Base-by-base conservation (phyloP, 2,113 vertebrate species). In the Pristiophorus japonicus region DNA sequence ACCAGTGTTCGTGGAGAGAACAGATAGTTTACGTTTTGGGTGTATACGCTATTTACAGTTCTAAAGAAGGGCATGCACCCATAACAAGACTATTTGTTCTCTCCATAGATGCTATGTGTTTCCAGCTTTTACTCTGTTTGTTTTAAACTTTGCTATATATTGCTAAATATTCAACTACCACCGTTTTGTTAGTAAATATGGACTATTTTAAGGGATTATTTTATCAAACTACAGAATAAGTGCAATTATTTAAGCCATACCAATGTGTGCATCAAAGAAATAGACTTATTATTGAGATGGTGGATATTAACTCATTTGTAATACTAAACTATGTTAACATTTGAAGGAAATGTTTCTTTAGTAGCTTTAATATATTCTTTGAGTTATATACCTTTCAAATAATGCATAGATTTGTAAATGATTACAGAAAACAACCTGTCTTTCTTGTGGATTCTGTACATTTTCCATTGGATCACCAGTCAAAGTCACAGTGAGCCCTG, bases 341-440 rank as follows among this genome's bases (percentile, higher is more conserved):
- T 67, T 94, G 42, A 70, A 94, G 24, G 24, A 94, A 94, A 45
- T 94, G 62, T 11, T 66, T 70, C 66, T 70, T 94, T 51, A 51
- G 38, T 73, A 16, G 22, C 30, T 55, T 45, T 47, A 94, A 94
- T 27, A n/a, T 38, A 67, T 42, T 20, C 22, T 34, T 87, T 87
- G 42, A 51, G 42, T 87, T 87, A 87, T 55, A 45, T 47, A 42
- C 45, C 24, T 88, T 88, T 55, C 85, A 88, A 88, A 88, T 51
- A 47, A 70, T 94, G 65, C 24, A 70, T 70, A 11, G 5, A 38
- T 66, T n/a, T 65, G 7, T 65, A 92, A 92, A 30, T 92, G 90
- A 93, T 66, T 65, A 24, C 20, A 94, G 24, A 73, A 14, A 94
- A 24, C 66, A 94, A 30, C 27, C 3, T 27, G 16, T n/a, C 62